Conservation (phyloP, 53 echinoderm and acorn worm species). For the Echinarachnius parma region DNA sequence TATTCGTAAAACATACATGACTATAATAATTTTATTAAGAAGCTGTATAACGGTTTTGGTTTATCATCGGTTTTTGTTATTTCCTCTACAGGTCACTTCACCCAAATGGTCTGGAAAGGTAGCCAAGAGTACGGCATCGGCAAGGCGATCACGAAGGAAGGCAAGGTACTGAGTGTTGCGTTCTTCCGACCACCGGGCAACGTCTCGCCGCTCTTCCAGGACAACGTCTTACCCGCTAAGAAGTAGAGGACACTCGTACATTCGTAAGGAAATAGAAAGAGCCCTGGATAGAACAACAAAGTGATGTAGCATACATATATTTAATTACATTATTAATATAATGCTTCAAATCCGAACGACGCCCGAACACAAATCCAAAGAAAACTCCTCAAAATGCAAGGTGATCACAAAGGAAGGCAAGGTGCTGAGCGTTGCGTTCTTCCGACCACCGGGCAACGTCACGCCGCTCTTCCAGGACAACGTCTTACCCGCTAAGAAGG, state of each 20-base stretch:
- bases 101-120: constrained; percentile 87
- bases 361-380: too few relatives aligned
- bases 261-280: too few relatives aligned
- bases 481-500: constrained; percentile 60
- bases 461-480: constrained; percentile 78
- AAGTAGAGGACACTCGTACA: too few relatives aligned
- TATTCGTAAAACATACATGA: too few relatives aligned
- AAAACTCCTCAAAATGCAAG: too few relatives aligned
- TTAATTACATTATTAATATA: too few relatives aligned
- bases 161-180: constrained; percentile 85
- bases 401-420: constrained; percentile 91
- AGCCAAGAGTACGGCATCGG: constrained; percentile 86
- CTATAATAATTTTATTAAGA: too few relatives aligned
- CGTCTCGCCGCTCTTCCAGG: constrained; percentile 80
- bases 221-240: constrained; percentile 64
- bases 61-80: too few relatives aligned
- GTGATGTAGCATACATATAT: too few relatives aligned
- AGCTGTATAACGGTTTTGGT: too few relatives aligned
- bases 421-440: constrained; percentile 88
- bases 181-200: constrained; percentile 95
- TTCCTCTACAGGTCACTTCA: constrained; percentile 98
- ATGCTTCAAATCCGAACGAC: too few relatives aligned
- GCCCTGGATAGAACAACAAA: too few relatives aligned
- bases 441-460: constrained; percentile 93
- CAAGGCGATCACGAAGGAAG: constrained; percentile 90